These are phyloP conservation scores for Erannis defoliaria DNA, from an alignment of 2,888 invertebrate species.

Conservation along the genomic window DNA sequence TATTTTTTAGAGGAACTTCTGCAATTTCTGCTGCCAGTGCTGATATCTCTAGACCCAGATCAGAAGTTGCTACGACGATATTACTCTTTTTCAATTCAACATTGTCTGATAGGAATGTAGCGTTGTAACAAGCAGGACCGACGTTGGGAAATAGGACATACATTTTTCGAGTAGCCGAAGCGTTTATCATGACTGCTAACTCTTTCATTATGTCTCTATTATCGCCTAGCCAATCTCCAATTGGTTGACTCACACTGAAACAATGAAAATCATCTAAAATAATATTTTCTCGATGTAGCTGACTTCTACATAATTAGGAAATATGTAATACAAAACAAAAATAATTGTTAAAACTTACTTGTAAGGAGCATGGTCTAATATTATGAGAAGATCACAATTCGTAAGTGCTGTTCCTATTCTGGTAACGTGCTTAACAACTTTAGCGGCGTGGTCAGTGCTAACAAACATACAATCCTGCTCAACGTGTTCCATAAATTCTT, in stretches of 20 bases:
- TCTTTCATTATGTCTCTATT: constrained; percentile 71
- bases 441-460: constrained; percentile 58
- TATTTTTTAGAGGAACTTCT: constrained; percentile 75
- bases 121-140: constrained; percentile 87
- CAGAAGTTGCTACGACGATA: constrained; percentile 86
- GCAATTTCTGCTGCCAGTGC: constrained; percentile 73
- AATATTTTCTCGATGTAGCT: background rate
- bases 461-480: constrained; percentile 71
- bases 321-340: background rate
- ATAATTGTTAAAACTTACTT: constrained; percentile 55
- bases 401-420: constrained; percentile 78
- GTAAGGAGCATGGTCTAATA: constrained; percentile 78
- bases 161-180: constrained; percentile 75
- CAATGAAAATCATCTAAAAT: background rate
- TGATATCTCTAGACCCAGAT: constrained; percentile 82
- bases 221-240: constrained; percentile 72
- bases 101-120: constrained; percentile 75
- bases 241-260: constrained; percentile 62
- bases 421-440: constrained; percentile 70
- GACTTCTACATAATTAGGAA: background rate
- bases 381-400: constrained; percentile 81
- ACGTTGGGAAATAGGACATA: constrained; percentile 83
- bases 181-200: constrained; percentile 81
- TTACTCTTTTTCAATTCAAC: constrained; percentile 74
- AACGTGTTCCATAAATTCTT: constrained; percentile 63